phyloP scores from a whole-genome alignment of 2,888 invertebrate genomes.

The Hymenopus coronatus region DNA sequence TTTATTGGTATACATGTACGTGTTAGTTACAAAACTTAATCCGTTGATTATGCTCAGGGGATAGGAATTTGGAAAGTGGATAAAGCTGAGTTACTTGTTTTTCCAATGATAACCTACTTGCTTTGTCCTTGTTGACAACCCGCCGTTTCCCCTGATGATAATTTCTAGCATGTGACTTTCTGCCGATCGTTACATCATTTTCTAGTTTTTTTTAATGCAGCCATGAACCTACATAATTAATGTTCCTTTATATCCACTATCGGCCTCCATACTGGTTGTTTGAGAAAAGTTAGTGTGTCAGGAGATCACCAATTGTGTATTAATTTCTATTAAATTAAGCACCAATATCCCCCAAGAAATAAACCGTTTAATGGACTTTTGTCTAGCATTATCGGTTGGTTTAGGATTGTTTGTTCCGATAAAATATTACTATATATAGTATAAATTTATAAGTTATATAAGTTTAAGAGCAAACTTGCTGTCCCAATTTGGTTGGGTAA shows the following conservation, averaged over 20 bases:
- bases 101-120: not conserved
- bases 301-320: no score
- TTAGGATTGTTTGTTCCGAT: no score
- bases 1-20: no score
- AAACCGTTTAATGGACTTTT: no score
- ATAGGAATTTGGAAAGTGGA: not conserved
- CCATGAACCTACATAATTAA: not conserved
- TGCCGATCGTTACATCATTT: not conserved
- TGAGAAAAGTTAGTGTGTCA: not conserved
- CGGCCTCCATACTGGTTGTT: not conserved
- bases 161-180: not conserved
- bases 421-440: no score
- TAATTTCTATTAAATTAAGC: no score
- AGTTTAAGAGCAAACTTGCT: no score
- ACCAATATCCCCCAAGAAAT: no score
- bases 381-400: no score
- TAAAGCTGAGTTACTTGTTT: not conserved
- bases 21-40: not conserved
- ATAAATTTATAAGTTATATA: no score
- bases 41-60: not conserved
- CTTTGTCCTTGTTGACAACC: not conserved
- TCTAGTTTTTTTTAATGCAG: not conserved
- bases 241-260: not conserved
- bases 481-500: no score
- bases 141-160: not conserved